phyloP scores from a whole-genome alignment of 2,797 vertebrate genomes.

The Enoplosus armatus region DNA sequence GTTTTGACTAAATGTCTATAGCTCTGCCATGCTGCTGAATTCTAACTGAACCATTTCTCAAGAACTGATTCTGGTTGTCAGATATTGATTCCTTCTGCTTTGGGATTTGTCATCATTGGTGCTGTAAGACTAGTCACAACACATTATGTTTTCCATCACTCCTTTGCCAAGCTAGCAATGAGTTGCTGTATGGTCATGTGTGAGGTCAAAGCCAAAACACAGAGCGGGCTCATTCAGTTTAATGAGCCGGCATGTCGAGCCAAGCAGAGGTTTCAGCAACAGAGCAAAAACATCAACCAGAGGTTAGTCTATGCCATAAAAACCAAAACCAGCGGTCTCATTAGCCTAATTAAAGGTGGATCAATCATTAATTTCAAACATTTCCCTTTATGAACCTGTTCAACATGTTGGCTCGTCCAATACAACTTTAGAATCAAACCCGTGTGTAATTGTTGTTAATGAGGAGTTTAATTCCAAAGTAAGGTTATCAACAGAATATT shows the following conservation, averaged over 20 bases:
- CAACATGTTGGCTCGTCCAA: too few relatives aligned
- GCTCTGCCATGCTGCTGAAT: background rate
- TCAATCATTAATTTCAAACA: background rate
- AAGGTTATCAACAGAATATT: background rate
- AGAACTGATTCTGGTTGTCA: slow-evolving; percentile 16
- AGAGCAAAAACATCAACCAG: background rate
- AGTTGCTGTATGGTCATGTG: slow-evolving; percentile 17
- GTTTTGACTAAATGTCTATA: slow-evolving; percentile 24
- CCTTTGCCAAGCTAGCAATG: slow-evolving; percentile 46
- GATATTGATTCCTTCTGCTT: slow-evolving; percentile 31
- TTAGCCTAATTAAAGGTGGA: too few relatives aligned
- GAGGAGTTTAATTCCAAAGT: background rate
- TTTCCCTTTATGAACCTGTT: too few relatives aligned
- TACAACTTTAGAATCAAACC: too few relatives aligned
- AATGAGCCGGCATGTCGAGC: slow-evolving; percentile 23
- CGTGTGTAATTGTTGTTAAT: slow-evolving; percentile 1
- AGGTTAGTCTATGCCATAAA: slow-evolving; percentile 24
- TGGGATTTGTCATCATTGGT: slow-evolving; percentile 46
- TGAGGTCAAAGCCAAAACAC: slow-evolving; percentile 41
- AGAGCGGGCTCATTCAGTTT: slow-evolving; percentile 23
- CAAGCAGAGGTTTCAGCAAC: slow-evolving; percentile 36
- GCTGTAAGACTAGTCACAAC: slow-evolving; percentile 23
- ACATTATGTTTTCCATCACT: slow-evolving; percentile 34
- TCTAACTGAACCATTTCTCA: slow-evolving; percentile 39
- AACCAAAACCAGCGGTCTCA: background rate